phyloP scores from a whole-genome alignment of 2,113 vertebrate genomes.

The Marmota flaviventris region DNA sequence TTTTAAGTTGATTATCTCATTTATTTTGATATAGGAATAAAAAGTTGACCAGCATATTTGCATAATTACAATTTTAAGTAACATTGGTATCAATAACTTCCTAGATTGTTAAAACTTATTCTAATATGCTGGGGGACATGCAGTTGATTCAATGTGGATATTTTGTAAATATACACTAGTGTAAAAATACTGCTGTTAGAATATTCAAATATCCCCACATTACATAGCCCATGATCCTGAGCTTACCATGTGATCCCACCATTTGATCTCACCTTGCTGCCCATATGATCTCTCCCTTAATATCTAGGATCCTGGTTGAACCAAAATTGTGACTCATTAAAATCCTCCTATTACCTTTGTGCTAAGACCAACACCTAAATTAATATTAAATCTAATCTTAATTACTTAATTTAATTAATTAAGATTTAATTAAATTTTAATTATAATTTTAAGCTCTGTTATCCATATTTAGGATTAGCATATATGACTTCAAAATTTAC shows the following conservation, averaged over 20 bases:
- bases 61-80: neutral
- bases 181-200: neutral
- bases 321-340: neutral
- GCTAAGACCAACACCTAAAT: neutral
- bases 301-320: neutral
- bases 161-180: neutral
- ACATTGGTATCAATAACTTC: neutral
- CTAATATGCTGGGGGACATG: neutral
- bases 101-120: neutral
- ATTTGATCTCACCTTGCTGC: neutral
- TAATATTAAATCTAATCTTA: neutral
- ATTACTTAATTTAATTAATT: neutral
- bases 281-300: rapidly evolving
- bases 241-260: neutral
- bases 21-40: too few relatives aligned
- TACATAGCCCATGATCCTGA: neutral
- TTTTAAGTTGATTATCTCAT: neutral
- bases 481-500: neutral
- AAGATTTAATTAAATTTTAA: neutral
- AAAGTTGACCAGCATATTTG: neutral
- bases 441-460: neutral
- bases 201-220: neutral
- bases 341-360: neutral
- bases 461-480: neutral
- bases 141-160: neutral